These are phyloP conservation scores for Anthopleura sola DNA, from an alignment of 64 coral and sea anemone species.

Conservation along the genomic window DNA sequence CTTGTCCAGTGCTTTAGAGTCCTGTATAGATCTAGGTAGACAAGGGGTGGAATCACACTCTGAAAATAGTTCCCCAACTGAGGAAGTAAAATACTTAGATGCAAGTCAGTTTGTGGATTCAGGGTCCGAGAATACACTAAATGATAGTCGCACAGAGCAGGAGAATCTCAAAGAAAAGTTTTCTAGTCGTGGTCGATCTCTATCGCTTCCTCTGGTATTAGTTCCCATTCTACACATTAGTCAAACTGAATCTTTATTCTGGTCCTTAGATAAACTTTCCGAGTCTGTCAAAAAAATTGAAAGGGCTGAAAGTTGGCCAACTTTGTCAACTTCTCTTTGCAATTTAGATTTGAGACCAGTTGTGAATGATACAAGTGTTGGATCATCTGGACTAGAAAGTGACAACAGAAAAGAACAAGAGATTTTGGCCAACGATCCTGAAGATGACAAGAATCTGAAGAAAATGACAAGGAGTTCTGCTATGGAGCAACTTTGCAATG, in stretches of 20 bases:
- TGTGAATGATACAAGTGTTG: neutral
- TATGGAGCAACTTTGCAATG: neutral
- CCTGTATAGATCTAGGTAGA: constrained; percentile 53
- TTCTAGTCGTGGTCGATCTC: neutral
- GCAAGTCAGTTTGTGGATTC: neutral
- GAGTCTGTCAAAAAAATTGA: neutral
- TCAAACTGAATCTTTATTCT: constrained; percentile 15
- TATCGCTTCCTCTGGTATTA: neutral
- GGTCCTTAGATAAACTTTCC: constrained; percentile 11
- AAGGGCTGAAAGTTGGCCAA: constrained; percentile 2
- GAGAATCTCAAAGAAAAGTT: neutral
- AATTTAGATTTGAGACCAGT: neutral
- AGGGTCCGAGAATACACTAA: neutral
- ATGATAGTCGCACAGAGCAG: neutral
- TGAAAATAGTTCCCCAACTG: neutral
- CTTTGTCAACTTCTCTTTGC: constrained; percentile 4
- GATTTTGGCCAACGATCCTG: neutral
- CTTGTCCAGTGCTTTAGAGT: constrained; percentile 41
- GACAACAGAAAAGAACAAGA: neutral
- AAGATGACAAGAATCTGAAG: neutral
- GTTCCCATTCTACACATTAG: neutral
- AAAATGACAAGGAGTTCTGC: neutral
- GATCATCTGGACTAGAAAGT: neutral
- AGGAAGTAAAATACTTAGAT: neutral
- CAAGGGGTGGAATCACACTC: constrained; percentile 7